Evolutionary conservation across 2,797 vertebrate genomes (phyloP).

Genomic region (Rachycentron canadum): DNA sequence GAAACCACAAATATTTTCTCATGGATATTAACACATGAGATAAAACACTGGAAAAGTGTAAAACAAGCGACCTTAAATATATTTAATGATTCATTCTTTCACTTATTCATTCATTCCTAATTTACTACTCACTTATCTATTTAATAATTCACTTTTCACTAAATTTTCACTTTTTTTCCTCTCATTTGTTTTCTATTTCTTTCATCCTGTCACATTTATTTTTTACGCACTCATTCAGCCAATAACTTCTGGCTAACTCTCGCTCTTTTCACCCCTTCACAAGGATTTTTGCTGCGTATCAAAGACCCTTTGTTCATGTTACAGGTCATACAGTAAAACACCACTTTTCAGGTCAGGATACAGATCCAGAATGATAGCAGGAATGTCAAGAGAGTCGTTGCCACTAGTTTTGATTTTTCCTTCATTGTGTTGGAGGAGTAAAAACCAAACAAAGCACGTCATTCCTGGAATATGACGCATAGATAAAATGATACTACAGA

Average conservation of each 20-base stretch:
- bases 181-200: background rate
- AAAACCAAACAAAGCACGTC: conserved; percentile 40
- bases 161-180: too few relatives aligned
- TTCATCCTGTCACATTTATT: background rate
- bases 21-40: too few relatives aligned
- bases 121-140: background rate
- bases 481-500: conserved; percentile 10
- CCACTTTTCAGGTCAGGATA: conserved; percentile 23
- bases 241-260: conserved; percentile 2
- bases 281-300: background rate
- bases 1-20: too few relatives aligned
- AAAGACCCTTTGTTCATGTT: conserved; percentile 19
- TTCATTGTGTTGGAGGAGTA: conserved; percentile 29
- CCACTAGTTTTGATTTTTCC: conserved; percentile 26
- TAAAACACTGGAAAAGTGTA: too few relatives aligned
- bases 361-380: conserved; percentile 20
- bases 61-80: too few relatives aligned
- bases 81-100: background rate
- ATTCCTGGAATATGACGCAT: conserved; percentile 24
- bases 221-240: background rate
- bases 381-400: background rate
- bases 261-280: background rate
- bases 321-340: conserved; percentile 5
- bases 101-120: background rate
- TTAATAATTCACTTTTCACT: background rate